Evolutionary conservation across 2,888 invertebrate genomes (phyloP), one percentile per base, ranked within the genome.

Genomic region (Campoplex capitator): DNA sequence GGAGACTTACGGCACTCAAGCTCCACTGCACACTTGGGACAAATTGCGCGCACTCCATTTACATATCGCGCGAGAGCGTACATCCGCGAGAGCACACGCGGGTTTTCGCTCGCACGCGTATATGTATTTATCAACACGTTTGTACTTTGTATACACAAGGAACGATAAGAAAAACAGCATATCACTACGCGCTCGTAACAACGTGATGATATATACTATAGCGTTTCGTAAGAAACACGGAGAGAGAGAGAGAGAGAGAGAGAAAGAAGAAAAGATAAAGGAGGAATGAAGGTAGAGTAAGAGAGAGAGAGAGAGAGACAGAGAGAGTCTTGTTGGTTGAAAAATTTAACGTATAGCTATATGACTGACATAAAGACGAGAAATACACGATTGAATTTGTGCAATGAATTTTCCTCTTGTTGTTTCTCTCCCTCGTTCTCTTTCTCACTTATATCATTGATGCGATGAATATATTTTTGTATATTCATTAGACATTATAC

Each of bases 41-140:
- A 93, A 93, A 93, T 93, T 92, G 90, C 89, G 62, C 81, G 68
- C 86, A 76, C 81, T 79, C 87, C 90, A 92, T 93, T 93, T 91
- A 90, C 91, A 91, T 93, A 92, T 91, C 91, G 90, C 88, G 88
- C 88, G 88, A 83, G 88, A 83, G 77, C 75, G 80, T 78, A 81
- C 82, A 82, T 75, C 74, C 68, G 73, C 73, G 38, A 80, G 68
- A 83, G 79, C 76, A 65, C 77, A 79, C 80, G 80, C 73, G 75
- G 73, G 8, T 35, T 70, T 70, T 70, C 42, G 54, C 77, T 76
- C 78, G 75, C 84, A 71, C 82, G 77, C 82, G 78, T 58, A 35
- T 83, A 54, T 80, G 71, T 45, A 71, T 73, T 62, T 62, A 73
- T 51, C 65, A 79, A 54, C 42, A 38, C 38, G 32, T 28, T 28